Percentiles rank a stretch among this genome's conserved stretches.
These are phyloP conservation scores for Sminthurides bifidus DNA, from an alignment of 1,140 invertebrate species.

Conservation along the genomic window DNA sequence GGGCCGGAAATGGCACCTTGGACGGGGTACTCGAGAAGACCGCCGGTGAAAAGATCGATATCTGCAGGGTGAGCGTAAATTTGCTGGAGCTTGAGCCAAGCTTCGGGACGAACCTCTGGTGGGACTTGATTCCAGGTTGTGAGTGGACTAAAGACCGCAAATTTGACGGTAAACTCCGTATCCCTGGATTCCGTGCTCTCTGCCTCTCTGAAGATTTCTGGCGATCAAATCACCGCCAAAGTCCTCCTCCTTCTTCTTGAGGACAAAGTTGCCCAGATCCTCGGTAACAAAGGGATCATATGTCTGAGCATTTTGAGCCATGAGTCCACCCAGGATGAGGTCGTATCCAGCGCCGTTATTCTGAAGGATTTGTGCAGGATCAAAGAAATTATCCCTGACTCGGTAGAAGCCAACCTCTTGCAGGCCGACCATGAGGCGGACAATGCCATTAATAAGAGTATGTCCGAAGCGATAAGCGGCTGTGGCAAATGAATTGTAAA, in stretches of 20 bases:
- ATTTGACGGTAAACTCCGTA: constrained; percentile 41
- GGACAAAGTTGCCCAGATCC: constrained; percentile 27
- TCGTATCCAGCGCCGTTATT: constrained; percentile 23
- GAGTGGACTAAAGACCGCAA: constrained; percentile 44
- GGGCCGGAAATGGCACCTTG: constrained; percentile 42
- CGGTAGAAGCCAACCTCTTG: constrained; percentile 35
- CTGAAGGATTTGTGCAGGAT: constrained; percentile 39
- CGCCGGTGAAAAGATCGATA: constrained; percentile 46
- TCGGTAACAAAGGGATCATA: constrained; percentile 31
- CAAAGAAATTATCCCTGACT: constrained; percentile 46
- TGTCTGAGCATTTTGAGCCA: constrained; percentile 24
- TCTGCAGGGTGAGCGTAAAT: constrained; percentile 34
- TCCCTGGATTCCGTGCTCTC: constrained; percentile 42
- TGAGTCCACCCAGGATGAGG: constrained; percentile 25
- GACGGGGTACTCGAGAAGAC: constrained; percentile 42
- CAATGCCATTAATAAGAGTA: constrained; percentile 28
- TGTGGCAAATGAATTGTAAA: constrained; percentile 73
- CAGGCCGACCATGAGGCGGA: constrained; percentile 22
- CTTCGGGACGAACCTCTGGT: constrained; percentile 15
- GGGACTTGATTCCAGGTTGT: constrained; percentile 40
- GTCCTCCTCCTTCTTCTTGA: constrained; percentile 21
- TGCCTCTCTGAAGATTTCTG: constrained; percentile 34
- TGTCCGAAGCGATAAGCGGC: constrained; percentile 68
- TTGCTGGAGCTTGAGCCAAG: constrained; percentile 36
- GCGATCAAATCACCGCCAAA: constrained; percentile 31